Evolutionary conservation across 2,113 vertebrate genomes (phyloP), one percentile per base, ranked within the genome.

Genomic region (Hippolais icterina): DNA sequence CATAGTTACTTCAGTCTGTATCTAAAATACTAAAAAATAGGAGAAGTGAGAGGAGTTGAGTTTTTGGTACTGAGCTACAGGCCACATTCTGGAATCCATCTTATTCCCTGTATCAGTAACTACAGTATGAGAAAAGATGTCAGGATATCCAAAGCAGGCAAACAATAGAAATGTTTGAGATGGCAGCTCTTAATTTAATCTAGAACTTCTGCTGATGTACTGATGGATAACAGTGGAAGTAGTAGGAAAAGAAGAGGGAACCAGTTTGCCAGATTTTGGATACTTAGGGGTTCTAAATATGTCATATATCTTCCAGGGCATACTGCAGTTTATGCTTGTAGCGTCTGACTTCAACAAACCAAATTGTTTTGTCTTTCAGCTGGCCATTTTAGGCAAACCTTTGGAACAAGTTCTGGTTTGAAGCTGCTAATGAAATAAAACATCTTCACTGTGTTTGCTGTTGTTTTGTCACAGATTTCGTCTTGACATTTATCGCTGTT

Each of bases 401-500:
- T 33, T 52, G 41, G 25, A 71, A 14, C 12, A 37, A 29, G 10
- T 47, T 72, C 39, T 83, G 52, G 50, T 70, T 59, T 65, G 78
- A 93, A 87, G 87, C 33, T 80, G 35, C 44, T 91, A 27, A 72
- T 80, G 12, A 70, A 39, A 53, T 60, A 16, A 79, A 83, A 52
- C n/a, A 12, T 83, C 23, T 85, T 28, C 4, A 5, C 66, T 83
- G 75, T 90, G 6, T 66, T 65, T 83, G 37, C 19, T 68, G 1
- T 80, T 65, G 35, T 88, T 93, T 79, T 93, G 64, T 84, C 54
- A 31, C 95, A 99, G 99, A 96, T 99, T 99, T 97, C 99, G 99
- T 49, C 98, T 99, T 94, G 99, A 99, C 97, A 99, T 99, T 94
- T 99, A 99, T 97, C 99, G 99, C 31, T 99, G 99, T 96, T 98